A percentile compares a stretch with the other conserved stretches of the same genome.
phyloP scores from a whole-genome alignment of 1,140 invertebrate species.

The Oryctes rhinoceros region DNA sequence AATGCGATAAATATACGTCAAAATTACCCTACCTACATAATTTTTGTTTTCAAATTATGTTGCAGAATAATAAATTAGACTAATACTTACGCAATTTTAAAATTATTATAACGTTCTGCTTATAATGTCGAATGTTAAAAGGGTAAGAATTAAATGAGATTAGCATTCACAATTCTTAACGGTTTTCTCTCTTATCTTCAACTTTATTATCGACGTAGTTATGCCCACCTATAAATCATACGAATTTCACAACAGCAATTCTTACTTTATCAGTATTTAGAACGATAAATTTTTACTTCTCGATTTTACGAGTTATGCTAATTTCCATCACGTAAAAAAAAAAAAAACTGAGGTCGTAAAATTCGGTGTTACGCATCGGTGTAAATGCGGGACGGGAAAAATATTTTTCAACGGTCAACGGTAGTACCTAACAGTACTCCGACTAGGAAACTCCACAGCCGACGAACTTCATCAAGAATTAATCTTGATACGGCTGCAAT shows the following conservation, averaged over 20 bases:
- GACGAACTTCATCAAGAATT: conserved; percentile 25
- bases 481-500: conserved; percentile 15
- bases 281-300: not conserved
- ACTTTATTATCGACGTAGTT: not conserved
- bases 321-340: not conserved
- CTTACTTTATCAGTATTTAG: not conserved
- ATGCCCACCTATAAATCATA: conserved; percentile 16
- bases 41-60: not conserved
- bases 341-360: conserved; percentile 17
- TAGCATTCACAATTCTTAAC: not conserved
- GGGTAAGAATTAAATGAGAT: not conserved
- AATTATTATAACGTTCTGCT: not conserved
- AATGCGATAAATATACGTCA: too few relatives aligned
- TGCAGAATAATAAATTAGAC: not conserved
- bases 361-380: not conserved
- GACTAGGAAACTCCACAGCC: not conserved
- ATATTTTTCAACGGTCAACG: conserved; percentile 20
- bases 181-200: not conserved
- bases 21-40: not conserved
- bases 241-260: not conserved
- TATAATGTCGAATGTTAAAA: not conserved
- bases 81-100: not conserved
- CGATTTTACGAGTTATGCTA: conserved; percentile 24
- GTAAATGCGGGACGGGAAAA: not conserved
- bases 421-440: not conserved